Evolutionary conservation across 2,888 invertebrate species (phyloP).

Genomic region (Drosophila merina): DNA sequence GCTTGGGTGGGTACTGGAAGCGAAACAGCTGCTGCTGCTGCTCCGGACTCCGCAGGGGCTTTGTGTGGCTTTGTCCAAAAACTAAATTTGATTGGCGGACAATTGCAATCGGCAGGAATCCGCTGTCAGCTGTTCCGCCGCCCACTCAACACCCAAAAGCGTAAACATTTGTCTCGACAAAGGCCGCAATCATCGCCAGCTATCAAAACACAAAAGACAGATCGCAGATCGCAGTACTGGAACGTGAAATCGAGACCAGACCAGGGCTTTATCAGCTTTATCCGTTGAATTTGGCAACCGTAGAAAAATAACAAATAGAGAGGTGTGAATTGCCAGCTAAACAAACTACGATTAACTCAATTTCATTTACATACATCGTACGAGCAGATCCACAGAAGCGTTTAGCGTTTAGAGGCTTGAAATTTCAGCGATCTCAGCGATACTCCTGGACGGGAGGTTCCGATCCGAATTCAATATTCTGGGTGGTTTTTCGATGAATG

Average conservation of each 20-base stretch:
- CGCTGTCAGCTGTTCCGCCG: conserved; percentile 22
- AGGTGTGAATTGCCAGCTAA: conserved; percentile 36
- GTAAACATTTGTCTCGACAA: conserved; percentile 4
- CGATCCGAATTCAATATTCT: background rate
- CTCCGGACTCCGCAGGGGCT: conserved; percentile 16
- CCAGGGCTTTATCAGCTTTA: background rate
- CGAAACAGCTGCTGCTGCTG: conserved; percentile 27
- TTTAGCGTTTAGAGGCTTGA: conserved; percentile 7
- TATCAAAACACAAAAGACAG: conserved; percentile 10
- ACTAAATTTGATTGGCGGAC: conserved; percentile 13
- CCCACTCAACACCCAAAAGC: background rate
- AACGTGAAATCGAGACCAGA: background rate
- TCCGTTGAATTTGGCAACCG: conserved; percentile 38
- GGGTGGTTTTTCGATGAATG: background rate
- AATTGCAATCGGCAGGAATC: conserved; percentile 2
- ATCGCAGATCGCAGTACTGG: background rate
- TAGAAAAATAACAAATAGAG: conserved; percentile 1
- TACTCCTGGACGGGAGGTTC: background rate
- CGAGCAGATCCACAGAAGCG: conserved; percentile 2
- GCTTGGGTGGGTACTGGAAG: conserved; percentile 13
- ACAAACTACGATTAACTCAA: conserved; percentile 35
- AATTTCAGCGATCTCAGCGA: conserved; percentile 4
- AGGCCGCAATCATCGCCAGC: background rate
- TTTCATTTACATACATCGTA: conserved; percentile 12
- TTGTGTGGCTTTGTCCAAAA: conserved; percentile 13